Percentiles rank a stretch among this genome's conserved stretches.
These are phyloP conservation scores for Agapornis canus DNA, from an alignment of 2,797 vertebrate species.

Conservation along the genomic window DNA sequence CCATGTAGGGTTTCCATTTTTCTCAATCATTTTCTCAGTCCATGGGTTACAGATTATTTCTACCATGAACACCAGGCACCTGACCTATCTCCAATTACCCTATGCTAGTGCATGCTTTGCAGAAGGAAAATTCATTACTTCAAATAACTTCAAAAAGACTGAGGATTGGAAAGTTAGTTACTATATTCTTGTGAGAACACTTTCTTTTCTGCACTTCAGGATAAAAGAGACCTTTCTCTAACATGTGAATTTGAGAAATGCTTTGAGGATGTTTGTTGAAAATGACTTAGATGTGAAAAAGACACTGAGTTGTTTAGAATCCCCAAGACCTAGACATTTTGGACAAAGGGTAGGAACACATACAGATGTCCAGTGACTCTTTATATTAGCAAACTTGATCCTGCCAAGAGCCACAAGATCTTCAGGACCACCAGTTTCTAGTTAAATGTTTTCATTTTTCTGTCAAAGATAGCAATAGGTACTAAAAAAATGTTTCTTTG, in stretches of 20 bases:
- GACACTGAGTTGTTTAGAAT: background rate
- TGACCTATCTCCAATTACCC: background rate
- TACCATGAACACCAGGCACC: background rate
- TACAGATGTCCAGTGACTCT: background rate
- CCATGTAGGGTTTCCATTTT: background rate
- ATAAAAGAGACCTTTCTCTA: background rate
- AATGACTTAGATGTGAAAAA: background rate
- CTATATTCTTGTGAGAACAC: background rate
- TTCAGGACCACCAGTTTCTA: background rate
- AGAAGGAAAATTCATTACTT: background rate
- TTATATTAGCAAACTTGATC: background rate
- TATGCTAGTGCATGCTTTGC: background rate
- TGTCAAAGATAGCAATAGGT: background rate
- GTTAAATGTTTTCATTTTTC: background rate
- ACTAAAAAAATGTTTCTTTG: fast-evolving
- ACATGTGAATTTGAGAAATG: background rate
- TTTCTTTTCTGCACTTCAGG: background rate
- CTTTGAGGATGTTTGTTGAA: background rate
- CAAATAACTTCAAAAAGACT: background rate
- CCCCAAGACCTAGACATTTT: background rate
- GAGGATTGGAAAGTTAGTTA: background rate
- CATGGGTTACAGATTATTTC: background rate
- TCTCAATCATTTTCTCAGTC: background rate
- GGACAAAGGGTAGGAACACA: background rate
- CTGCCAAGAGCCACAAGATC: background rate